phyloP scores from a whole-genome alignment of 2,113 vertebrate genomes.

The Muscicapa adusta region DNA sequence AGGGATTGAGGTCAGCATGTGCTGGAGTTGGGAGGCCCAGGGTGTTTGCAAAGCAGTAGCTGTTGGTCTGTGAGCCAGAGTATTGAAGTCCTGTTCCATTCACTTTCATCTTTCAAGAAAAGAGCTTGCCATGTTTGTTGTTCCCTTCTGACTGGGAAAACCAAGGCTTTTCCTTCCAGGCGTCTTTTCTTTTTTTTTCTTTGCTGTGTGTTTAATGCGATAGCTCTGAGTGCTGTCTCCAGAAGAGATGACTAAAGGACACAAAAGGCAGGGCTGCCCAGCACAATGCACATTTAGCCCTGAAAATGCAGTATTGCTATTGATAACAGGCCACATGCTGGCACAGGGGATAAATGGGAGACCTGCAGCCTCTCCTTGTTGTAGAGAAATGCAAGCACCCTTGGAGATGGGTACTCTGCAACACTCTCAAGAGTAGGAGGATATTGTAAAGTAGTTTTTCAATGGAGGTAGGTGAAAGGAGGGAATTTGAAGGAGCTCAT shows the following conservation, averaged over 20 bases:
- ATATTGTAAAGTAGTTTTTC: not conserved
- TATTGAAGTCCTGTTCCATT: not conserved
- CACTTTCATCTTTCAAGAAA: not conserved
- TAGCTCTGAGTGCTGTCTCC: not conserved
- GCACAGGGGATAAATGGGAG: not conserved
- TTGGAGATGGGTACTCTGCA: not conserved
- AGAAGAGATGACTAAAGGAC: not conserved
- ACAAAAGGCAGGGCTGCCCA: not conserved
- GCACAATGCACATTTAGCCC: not conserved
- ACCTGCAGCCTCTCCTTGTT: not conserved
- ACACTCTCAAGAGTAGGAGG: not conserved
- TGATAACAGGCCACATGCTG: not conserved
- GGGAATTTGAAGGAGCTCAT: not conserved
- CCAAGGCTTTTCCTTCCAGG: not conserved
- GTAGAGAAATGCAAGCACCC: not conserved
- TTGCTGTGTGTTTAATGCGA: not conserved
- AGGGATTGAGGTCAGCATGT: fast-evolving
- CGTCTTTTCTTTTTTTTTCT: not conserved
- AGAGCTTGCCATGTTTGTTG: not conserved
- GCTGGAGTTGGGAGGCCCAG: fast-evolving
- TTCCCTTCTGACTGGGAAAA: not conserved
- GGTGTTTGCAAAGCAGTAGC: not conserved
- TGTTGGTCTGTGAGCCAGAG: not conserved
- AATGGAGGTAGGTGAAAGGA: not conserved
- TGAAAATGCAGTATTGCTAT: not conserved